These are phyloP conservation scores for Ectemnius continuus DNA, from an alignment of 2,888 invertebrate genomes.

Conservation along the genomic window DNA sequence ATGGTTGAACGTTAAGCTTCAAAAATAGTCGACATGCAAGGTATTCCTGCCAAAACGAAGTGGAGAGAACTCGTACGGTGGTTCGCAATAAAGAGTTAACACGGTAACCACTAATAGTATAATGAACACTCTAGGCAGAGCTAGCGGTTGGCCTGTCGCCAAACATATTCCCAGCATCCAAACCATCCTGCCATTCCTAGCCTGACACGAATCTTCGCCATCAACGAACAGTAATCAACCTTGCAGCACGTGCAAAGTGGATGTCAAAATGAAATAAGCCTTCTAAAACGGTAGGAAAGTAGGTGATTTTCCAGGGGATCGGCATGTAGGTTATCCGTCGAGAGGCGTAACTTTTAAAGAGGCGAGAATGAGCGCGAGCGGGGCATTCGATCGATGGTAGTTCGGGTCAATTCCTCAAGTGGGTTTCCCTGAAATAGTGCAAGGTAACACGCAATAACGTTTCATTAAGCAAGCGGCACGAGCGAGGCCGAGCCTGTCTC, in stretches of 20 bases:
- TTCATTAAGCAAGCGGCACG: constrained; percentile 33
- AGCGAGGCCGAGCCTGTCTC: constrained; percentile 27
- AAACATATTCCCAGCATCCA: constrained; percentile 64
- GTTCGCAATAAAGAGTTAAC: constrained; percentile 73
- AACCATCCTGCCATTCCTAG: constrained; percentile 32
- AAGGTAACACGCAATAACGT: constrained; percentile 24
- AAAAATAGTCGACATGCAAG: constrained; percentile 57
- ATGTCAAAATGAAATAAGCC: too few species aligned
- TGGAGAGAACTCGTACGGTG: constrained; percentile 63
- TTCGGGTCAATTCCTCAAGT: too few species aligned
- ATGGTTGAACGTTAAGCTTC: too few species aligned
- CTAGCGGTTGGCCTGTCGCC: constrained; percentile 67
- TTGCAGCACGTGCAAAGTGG: too few species aligned
- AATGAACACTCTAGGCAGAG: constrained; percentile 70
- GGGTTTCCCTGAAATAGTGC: background rate
- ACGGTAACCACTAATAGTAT: constrained; percentile 74
- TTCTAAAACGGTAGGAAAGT: too few species aligned
- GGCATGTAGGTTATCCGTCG: too few species aligned
- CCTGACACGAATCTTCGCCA: background rate
- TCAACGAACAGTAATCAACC: too few species aligned
- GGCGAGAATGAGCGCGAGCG: too few species aligned
- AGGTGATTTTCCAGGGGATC: too few species aligned
- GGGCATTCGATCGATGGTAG: too few species aligned
- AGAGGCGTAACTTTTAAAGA: too few species aligned
- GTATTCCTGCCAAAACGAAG: constrained; percentile 58